phyloP scores from a whole-genome alignment of 2,888 invertebrate genomes.

The Prosopocoilus inquinatus region DNA sequence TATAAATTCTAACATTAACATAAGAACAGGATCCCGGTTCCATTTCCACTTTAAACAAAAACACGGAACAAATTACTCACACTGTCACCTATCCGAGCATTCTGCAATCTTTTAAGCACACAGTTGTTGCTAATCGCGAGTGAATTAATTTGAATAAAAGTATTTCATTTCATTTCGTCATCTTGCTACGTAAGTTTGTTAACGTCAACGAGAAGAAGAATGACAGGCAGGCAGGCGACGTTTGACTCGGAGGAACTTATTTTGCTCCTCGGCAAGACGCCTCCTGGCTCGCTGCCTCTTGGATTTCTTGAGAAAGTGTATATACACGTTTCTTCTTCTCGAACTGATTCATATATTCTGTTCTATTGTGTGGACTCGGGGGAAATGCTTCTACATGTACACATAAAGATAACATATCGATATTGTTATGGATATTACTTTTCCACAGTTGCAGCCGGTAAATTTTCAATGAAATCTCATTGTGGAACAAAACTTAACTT shows the following conservation, averaged over 20 bases:
- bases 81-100: neutral
- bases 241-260: neutral
- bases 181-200: no score
- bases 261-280: neutral
- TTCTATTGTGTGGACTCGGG: slow-evolving; percentile 29
- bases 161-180: neutral
- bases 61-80: neutral
- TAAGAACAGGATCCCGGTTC: no score
- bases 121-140: neutral
- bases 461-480: slow-evolving; percentile 28
- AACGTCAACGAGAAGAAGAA: neutral
- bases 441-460: slow-evolving; percentile 39
- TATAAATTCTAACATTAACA: no score
- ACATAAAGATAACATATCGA: slow-evolving; percentile 42
- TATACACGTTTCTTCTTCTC: slow-evolving; percentile 29
- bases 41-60: slow-evolving; percentile 1
- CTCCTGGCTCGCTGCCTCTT: no score
- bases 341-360: slow-evolving; percentile 28
- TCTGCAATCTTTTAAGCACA: neutral
- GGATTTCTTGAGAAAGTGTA: slow-evolving; percentile 21
- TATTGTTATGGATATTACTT: slow-evolving; percentile 44
- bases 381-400: slow-evolving; percentile 32
- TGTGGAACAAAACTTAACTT: neutral
- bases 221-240: neutral
- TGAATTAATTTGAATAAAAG: slow-evolving; percentile 1